Conservation (phyloP, 2,888 invertebrate genomes). For the Pachliopta kotzebuea region DNA sequence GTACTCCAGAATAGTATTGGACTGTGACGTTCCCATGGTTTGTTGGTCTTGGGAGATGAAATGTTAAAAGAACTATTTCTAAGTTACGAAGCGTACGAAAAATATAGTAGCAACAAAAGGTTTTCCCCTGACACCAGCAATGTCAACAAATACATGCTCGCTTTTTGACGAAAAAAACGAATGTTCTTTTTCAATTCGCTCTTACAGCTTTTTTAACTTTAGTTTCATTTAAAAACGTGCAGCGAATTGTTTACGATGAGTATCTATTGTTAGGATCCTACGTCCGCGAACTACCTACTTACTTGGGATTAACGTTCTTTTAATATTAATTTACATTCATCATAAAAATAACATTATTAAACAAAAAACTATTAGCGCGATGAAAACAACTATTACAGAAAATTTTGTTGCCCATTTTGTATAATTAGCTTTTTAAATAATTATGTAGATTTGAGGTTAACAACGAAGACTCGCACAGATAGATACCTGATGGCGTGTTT, state of each 20-base stretch:
- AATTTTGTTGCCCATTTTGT: too few relatives aligned
- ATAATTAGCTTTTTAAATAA: too few relatives aligned
- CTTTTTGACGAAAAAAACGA: conserved; percentile 3
- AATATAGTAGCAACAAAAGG: conserved; percentile 18
- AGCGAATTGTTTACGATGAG: conserved; percentile 3
- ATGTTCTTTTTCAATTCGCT: conserved; percentile 1
- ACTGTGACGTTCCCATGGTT: conserved; percentile 1
- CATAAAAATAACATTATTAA: too few relatives aligned
- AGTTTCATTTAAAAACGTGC: conserved; percentile 15
- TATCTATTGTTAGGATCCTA: conserved; percentile 6
- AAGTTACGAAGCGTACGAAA: conserved; percentile 11
- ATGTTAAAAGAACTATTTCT: conserved; percentile 19
- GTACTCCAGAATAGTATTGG: background rate
- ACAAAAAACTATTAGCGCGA: too few relatives aligned
- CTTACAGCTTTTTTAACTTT: conserved; percentile 8
- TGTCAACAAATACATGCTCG: conserved; percentile 10
- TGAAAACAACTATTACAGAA: too few relatives aligned
- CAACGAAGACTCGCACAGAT: too few relatives aligned
- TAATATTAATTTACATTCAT: too few relatives aligned
- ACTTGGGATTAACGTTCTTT: background rate
- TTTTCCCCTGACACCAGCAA: conserved; percentile 9
- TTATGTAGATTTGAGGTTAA: too few relatives aligned
- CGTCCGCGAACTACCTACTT: background rate
- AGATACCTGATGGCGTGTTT: too few relatives aligned
- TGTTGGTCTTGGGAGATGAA: conserved; percentile 1